Base-by-base conservation (phyloP, 2,888 invertebrate genomes). In the Oscheius myriophilus region DNA sequence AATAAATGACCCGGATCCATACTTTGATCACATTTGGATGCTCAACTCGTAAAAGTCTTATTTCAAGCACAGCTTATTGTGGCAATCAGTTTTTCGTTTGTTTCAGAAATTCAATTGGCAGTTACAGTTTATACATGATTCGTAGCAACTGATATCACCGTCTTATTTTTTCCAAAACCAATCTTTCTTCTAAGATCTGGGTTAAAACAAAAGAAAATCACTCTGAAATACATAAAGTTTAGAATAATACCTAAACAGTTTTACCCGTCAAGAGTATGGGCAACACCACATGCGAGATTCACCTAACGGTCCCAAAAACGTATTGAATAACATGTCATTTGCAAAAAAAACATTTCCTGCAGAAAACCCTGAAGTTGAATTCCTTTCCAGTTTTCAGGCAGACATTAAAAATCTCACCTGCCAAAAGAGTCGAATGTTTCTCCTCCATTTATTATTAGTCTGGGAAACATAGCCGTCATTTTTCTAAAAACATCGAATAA, bases 281-380 rank as follows among this genome's bases (percentile, higher is more conserved):
- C 57, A 18, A 57, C 33, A 57, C 57, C 57, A 57, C n/a, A 57
- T 39, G 4, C 57, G 57, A 57, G 39, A 18, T 18, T 57, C 57
- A 14, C 39, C 18, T 16, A 57, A n/a, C 42, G 26, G 16, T n/a
- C 57, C 57, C 16, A 57, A 23, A 57, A 39, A 39, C 12, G 57
- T 41, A 23, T 57, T 57, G 41, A 57, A 57, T 16, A 57, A 42
- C 57, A 57, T 57, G 21, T 57, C 57, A 41, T 57, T 57, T 16
- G 41, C 57, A 41, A 57, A 57, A 42, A n/a, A n/a, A 57, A 57
- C 12, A 57, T 41, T 41, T 57, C 57, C 41, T 57, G 57, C 6
- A 57, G 12, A n/a, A 57, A 18, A 11, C 41, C n/a, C 57, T 57
- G 23, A 18, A 49, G 18, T 18, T 18, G 23, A 18, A 18, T 21